Base-by-base conservation (phyloP, 2,888 invertebrate species). In the Dryococelus australis region DNA sequence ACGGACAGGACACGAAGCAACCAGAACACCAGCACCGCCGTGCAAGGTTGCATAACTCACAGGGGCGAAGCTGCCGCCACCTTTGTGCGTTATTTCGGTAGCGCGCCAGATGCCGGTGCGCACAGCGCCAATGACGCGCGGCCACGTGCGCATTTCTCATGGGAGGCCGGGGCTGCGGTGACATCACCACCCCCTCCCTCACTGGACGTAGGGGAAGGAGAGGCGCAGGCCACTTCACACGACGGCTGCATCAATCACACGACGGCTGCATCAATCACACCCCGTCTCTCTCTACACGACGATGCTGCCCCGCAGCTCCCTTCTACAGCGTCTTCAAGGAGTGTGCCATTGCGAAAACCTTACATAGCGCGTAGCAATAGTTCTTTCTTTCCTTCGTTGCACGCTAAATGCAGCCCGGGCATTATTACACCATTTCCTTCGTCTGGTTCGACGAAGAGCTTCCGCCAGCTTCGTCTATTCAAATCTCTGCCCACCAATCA, bases 51-150 rank as follows among this genome's bases (percentile, higher is more conserved):
- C 65, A 65, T 0, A n/a, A 10, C n/a, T 65, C 65, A 24, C 65
- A 65, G 65, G 65, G 65, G 65, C 65, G 65, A 65, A 47, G 47
- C 47, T 47, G 6, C n/a, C 65, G 65, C 65, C 65, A n/a, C n/a
- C 65, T 65, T 65, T 65, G 65, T 65, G 65, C 65, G 65, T 65
- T 65, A 65, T 65, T 65, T 65, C 65, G 65, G 65, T 65, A 65
- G 35, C 35, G 65, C 65, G 65, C 65, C 65, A 65, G 65, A 20
- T 65, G 65, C 24, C 65, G 13, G 65, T n/a, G 65, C 10, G 65
- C 65, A 8, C 65, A 65, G 65, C 65, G 65, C 16, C 65, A 20
- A 65, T 65, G 65, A 65, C 65, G 65, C 65, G 65, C 65, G 65
- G 24, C 8, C 65, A 65, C 65, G 65, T 65, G 65, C 10, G 65